Percentiles rank a stretch among this genome's conserved stretches.
phyloP scores from a whole-genome alignment of 2,113 vertebrate genomes.

The Pachyramphus minor region DNA sequence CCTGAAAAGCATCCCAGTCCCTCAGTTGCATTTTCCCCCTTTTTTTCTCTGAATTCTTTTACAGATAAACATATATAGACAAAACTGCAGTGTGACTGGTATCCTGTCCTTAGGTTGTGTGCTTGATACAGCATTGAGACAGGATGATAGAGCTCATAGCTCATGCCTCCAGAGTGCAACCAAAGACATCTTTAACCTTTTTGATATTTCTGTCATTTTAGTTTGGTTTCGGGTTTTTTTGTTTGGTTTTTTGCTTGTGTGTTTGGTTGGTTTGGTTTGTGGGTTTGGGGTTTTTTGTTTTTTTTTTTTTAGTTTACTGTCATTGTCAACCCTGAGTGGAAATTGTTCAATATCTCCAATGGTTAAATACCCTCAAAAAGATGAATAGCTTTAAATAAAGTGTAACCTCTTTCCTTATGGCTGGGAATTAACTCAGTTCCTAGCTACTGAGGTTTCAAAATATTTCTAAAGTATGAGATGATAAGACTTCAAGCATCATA shows the following conservation, averaged over 20 bases:
- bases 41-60: background rate
- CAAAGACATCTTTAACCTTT: background rate
- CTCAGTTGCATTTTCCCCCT: background rate
- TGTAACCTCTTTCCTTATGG: background rate
- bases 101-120: background rate
- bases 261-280: background rate
- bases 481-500: background rate
- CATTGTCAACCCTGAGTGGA: background rate
- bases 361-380: background rate
- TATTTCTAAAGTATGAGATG: background rate
- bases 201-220: background rate
- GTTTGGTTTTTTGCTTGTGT: background rate
- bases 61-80: too few species aligned
- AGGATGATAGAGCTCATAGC: background rate
- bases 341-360: background rate
- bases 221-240: background rate
- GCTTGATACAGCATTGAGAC: background rate
- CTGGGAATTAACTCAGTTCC: background rate
- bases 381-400: background rate
- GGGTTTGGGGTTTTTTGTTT: rapidly evolving
- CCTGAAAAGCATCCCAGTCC: background rate
- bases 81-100: background rate
- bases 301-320: background rate
- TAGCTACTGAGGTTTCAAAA: conserved; percentile 1
- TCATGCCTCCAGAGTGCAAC: background rate